A percentile compares a stretch with the other conserved stretches of the same genome.
Evolutionary conservation across 64 coral and sea anemone genomes (phyloP).

Genomic region (Acropora yongei): DNA sequence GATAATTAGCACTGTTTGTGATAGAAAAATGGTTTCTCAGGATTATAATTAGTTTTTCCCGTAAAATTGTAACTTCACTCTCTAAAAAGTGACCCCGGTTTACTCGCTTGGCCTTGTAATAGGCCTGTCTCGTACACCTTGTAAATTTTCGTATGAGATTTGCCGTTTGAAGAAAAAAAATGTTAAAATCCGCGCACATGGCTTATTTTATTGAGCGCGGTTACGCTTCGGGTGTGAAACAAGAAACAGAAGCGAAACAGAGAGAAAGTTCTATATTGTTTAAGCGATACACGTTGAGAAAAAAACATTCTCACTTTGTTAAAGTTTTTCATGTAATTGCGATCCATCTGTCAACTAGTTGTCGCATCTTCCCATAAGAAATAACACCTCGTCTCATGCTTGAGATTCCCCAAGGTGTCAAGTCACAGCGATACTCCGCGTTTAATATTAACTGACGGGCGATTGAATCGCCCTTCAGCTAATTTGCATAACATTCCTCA

Average conservation of each 20-base stretch:
- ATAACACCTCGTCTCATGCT: background rate
- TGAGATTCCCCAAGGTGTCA: background rate
- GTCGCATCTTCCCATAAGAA: background rate
- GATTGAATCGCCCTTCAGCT: background rate
- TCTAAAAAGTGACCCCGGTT: background rate
- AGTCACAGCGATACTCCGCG: background rate
- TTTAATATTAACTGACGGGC: background rate
- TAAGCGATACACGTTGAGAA: background rate
- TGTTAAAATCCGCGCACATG: background rate
- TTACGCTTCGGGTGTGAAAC: background rate
- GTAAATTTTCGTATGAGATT: too few relatives aligned
- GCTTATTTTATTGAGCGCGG: background rate
- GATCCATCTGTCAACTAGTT: background rate
- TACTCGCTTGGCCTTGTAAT: background rate
- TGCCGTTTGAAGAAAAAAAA: too few relatives aligned
- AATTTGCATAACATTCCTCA: too few relatives aligned
- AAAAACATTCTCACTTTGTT: background rate
- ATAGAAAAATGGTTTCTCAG: background rate
- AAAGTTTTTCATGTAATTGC: background rate
- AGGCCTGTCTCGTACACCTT: too few relatives aligned
- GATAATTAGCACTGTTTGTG: background rate
- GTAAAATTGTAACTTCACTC: background rate
- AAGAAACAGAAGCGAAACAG: too few relatives aligned
- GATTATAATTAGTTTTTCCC: background rate
- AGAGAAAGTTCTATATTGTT: background rate